Base-by-base conservation (phyloP, 1,140 invertebrate species). In the Drosophila bocqueti region DNA sequence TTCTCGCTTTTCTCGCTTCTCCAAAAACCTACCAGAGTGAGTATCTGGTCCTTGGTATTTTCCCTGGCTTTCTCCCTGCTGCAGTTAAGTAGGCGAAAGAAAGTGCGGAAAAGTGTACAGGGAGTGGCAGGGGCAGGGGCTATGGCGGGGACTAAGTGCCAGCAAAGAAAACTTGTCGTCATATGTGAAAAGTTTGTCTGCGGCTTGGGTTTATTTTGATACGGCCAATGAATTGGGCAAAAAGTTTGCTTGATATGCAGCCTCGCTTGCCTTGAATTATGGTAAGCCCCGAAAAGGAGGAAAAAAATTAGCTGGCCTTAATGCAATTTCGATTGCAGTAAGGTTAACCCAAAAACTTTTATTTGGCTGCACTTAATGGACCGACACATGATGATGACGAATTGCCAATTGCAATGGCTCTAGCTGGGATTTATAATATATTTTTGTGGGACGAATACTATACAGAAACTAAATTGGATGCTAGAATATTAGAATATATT, bases 131-230 rank as follows among this genome's bases (percentile, higher is more conserved):
- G 43, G n/a, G 24, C 11, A 13, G 68, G 43, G n/a, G 16, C 38
- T 59, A 59, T 10, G 24, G 24, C 11, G 29, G 68, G 43, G n/a
- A 24, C 38, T 59, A 59, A 73, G 67, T 73, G 69, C 55, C 60
- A 63, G 68, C 61, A 65, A 79, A 72, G 76, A 77, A 83, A 89
- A 87, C 84, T 87, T 87, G 83, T 87, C 81, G 77, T 87, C 84
- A 89, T 89, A 87, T 87, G 84, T 80, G 84, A 81, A 87, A 87
- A 87, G 80, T 87, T 87, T 89, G 81, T 84, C 83, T 89, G 80
- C 77, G 84, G 83, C 68, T 80, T 80, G 58, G 58, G 63, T 72
- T 80, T 74, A 79, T 85, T 82, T 89, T 83, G 80, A 87, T 87
- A 83, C 60, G 76, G 83, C 63, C 76, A 87, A 84, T 89, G 77